Conservation (phyloP, 2,888 invertebrate species). For the Ariolimax columbianus region DNA sequence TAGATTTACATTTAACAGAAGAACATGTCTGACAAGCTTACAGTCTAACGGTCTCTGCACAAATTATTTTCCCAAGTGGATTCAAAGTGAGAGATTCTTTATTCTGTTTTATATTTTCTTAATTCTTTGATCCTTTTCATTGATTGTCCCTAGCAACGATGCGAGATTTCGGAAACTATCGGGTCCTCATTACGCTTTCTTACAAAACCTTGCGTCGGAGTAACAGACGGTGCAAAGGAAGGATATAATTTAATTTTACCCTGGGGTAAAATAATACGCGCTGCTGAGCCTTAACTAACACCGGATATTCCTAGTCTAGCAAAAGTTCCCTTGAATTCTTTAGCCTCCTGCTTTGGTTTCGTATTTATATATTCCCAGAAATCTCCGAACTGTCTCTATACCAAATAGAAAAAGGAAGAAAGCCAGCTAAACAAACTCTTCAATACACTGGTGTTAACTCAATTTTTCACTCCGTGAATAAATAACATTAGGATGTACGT, state of each 20-base stretch:
- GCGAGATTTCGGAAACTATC: no score
- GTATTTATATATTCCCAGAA: no score
- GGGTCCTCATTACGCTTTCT: no score
- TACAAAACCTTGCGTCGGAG: background rate
- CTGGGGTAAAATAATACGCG: background rate
- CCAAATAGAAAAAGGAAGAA: no score
- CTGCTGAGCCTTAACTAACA: background rate
- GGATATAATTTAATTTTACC: constrained; percentile 26
- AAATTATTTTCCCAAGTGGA: background rate
- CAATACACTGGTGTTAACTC: no score
- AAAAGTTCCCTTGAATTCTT: background rate
- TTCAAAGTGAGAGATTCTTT: background rate
- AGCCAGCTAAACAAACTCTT: no score
- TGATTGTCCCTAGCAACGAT: no score
- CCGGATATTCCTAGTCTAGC: background rate
- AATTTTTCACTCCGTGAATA: no score
- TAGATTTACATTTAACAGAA: background rate
- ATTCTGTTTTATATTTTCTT: background rate
- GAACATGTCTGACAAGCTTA: background rate
- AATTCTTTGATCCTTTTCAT: background rate
- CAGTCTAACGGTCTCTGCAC: background rate
- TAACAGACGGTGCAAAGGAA: background rate
- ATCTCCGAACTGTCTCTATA: no score
- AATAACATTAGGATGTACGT: no score
- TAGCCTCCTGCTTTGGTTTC: background rate